Evolutionary conservation across 1,140 invertebrate genomes (phyloP).

Genomic region (Philotrypesis tridentata): DNA sequence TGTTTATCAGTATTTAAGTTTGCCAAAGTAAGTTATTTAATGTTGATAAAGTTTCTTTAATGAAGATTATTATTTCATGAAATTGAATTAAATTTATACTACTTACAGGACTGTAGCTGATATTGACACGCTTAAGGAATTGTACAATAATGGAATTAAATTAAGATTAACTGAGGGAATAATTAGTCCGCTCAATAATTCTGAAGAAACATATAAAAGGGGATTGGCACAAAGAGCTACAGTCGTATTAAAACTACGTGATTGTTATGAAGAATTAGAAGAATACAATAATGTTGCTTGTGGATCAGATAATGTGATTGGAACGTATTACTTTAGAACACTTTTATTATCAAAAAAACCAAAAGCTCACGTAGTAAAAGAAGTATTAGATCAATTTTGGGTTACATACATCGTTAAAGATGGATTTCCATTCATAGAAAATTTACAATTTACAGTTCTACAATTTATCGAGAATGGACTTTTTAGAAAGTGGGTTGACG

Average conservation of each 20-base stretch:
- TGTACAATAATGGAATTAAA: background rate
- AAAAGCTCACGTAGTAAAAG: background rate
- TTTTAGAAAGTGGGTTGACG: background rate
- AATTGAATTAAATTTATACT: background rate
- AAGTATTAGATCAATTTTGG: constrained; percentile 7
- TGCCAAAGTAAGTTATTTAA: background rate
- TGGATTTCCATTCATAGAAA: background rate
- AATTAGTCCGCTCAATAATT: background rate
- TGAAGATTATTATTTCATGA: too few relatives aligned
- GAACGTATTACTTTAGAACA: constrained; percentile 17
- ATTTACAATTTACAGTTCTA: background rate
- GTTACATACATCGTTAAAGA: constrained; percentile 10
- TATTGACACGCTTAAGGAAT: constrained; percentile 2
- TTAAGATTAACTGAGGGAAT: background rate
- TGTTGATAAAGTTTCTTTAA: background rate
- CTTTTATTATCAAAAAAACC: background rate
- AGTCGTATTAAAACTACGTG: background rate
- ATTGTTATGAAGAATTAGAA: background rate
- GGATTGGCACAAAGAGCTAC: constrained; percentile 1
- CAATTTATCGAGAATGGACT: background rate
- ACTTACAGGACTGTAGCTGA: background rate
- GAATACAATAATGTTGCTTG: constrained; percentile 13
- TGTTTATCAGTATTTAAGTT: background rate
- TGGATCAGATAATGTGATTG: constrained; percentile 2
- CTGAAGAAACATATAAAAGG: background rate